Percentiles rank a stretch among this genome's conserved stretches.
phyloP scores from a whole-genome alignment of 2,888 invertebrate genomes.

The Ormyrus labotus region DNA sequence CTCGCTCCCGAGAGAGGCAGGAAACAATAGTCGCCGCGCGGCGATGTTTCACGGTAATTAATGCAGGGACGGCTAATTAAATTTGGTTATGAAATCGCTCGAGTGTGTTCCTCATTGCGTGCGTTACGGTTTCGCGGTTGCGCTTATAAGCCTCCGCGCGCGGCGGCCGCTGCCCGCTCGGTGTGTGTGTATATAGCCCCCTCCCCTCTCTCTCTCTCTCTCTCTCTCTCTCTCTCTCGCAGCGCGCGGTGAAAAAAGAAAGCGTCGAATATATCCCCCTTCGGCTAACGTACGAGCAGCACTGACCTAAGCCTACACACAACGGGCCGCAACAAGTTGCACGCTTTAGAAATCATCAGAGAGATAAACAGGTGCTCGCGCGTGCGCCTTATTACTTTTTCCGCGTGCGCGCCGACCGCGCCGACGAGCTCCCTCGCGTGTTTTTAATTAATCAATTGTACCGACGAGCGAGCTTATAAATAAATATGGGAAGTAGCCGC shows the following conservation, averaged over 20 bases:
- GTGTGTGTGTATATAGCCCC: background rate
- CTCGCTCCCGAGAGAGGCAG: too few species aligned
- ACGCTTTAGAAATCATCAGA: slow-evolving; percentile 28
- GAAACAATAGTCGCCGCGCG: too few species aligned
- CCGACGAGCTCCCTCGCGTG: background rate
- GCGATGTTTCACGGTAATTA: background rate
- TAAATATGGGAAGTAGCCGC: slow-evolving; percentile 9
- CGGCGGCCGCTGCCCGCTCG: background rate
- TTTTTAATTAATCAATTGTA: slow-evolving; percentile 33
- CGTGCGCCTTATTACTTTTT: slow-evolving; percentile 27
- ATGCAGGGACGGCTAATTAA: slow-evolving; percentile 28
- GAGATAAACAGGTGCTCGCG: slow-evolving; percentile 16
- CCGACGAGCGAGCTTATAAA: slow-evolving; percentile 7
- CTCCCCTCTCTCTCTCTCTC: too few species aligned
- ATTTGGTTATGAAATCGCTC: slow-evolving; percentile 38
- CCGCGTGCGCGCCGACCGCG: background rate
- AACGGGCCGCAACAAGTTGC: slow-evolving; percentile 10
- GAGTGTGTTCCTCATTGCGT: slow-evolving; percentile 28
- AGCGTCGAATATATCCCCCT: slow-evolving; percentile 21
- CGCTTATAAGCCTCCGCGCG: slow-evolving; percentile 13
- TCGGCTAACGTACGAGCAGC: background rate
- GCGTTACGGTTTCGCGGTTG: slow-evolving; percentile 33
- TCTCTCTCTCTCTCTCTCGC: background rate
- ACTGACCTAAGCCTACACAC: slow-evolving; percentile 25
- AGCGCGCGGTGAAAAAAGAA: slow-evolving; percentile 26